phyloP scores from a whole-genome alignment of 1,140 invertebrate genomes.

The Drosophila funebris region DNA sequence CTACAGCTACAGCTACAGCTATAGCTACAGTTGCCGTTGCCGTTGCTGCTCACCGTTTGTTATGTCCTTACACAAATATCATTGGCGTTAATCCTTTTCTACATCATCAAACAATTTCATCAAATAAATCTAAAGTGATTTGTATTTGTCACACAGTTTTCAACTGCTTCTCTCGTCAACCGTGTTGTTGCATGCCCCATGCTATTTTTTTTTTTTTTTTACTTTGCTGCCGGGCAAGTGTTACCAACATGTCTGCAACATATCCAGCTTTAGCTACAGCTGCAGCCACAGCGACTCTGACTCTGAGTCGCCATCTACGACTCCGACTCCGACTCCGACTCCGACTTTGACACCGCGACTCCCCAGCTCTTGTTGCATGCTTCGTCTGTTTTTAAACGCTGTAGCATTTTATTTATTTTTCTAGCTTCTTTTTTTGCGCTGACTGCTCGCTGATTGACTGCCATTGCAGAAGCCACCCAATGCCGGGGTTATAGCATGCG shows the following conservation, averaged over 20 bases:
- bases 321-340: background rate
- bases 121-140: conserved; percentile 79
- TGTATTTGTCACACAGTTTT: conserved; percentile 79
- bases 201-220: background rate
- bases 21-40: too few relatives aligned
- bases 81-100: conserved; percentile 78
- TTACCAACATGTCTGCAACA: conserved; percentile 58
- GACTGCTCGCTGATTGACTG: conserved; percentile 66
- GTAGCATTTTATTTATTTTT: conserved; percentile 48
- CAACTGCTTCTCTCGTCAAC: conserved; percentile 51
- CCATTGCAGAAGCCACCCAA: conserved; percentile 13
- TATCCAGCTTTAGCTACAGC: conserved; percentile 1
- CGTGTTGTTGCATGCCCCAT: background rate
- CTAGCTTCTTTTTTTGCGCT: conserved; percentile 17
- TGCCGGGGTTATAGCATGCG: background rate
- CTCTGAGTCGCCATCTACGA: background rate
- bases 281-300: background rate
- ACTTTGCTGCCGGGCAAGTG: conserved; percentile 18
- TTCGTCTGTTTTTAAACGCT: conserved; percentile 50
- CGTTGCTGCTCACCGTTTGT: too few relatives aligned
- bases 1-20: background rate
- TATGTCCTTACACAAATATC: conserved; percentile 65
- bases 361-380: conserved; percentile 21
- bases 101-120: conserved; percentile 80
- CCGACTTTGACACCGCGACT: too few relatives aligned